Evolutionary conservation across 2,888 invertebrate species (phyloP), one percentile per base, ranked within the genome.

Genomic region (Rotaria macrura): DNA sequence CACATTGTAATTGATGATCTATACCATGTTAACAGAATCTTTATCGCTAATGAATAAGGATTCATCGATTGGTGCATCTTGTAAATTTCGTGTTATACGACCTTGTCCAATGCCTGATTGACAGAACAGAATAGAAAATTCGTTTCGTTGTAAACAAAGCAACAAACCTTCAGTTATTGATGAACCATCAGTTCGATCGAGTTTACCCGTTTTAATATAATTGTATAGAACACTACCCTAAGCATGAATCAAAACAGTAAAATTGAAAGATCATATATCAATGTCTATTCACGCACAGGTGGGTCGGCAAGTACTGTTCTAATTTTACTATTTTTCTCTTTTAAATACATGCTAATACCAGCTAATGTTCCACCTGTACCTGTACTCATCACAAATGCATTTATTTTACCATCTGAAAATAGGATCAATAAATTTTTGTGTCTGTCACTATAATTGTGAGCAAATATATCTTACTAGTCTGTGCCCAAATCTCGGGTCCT

Each of bases 281-380:
- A 49, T 25, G 17, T 84, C 65, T 65, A 12, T 84, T 88, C 87
- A 86, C 87, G 38, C 38, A 65, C 65, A 0, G 79, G 89, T 10
- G 90, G 90, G 87, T 90, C 90, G 49, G 90, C 90, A 55, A 89
- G 88, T 34, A 89, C 87, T 38, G 88, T 89, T 84, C 89, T 88
- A 12, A 91, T 87, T 9, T 90, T 89, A 10, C 87, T 88, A 85
- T 90, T 90, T 87, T 90, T 89, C 20, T 90, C 90, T 87, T 91
- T 91, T 38, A 91, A 87, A 87, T 89, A 91, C 14, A 88, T 89
- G 5, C 89, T 89, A 38, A 89, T 89, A 52, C 91, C 91, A 86
- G 89, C 89, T 25, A 91, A 87, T 9, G 91, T 91, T 34, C 91
- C 91, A 10, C 90, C 91, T n/a, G 91, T 90, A 0, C 91, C 91